A percentile compares a stretch with the other conserved stretches of the same genome.
Conservation (phyloP, 2,113 vertebrate genomes). For the Bagarius yarrelli region DNA sequence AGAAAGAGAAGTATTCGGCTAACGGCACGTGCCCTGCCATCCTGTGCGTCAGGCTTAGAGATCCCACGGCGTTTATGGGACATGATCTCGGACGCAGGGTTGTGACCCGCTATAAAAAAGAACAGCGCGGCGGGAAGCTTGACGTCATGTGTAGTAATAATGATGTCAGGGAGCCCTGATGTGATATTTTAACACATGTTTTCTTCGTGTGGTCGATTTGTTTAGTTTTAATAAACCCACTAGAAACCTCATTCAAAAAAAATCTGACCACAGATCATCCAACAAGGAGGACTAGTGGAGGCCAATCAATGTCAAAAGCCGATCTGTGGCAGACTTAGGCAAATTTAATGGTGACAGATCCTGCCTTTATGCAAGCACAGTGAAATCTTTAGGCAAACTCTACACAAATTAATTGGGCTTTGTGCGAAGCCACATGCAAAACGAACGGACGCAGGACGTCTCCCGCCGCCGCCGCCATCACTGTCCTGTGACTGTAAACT, state of each 20-base stretch:
- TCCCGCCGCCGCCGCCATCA: too few relatives aligned
- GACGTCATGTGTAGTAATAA: slow-evolving; percentile 6
- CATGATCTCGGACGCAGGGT: not conserved
- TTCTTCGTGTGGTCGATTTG: not conserved
- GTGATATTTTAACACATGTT: not conserved
- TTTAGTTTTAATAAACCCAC: slow-evolving; percentile 17
- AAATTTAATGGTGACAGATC: slow-evolving; percentile 47
- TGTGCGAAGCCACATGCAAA: slow-evolving; percentile 33
- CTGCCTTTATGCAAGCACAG: slow-evolving; percentile 34
- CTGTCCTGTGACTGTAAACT: slow-evolving; percentile 4
- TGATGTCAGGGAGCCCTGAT: too few relatives aligned
- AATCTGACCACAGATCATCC: slow-evolving; percentile 1
- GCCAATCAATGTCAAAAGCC: slow-evolving; percentile 28
- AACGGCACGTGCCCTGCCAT: not conserved
- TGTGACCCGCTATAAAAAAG: slow-evolving; percentile 16
- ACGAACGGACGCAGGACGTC: slow-evolving; percentile 2
- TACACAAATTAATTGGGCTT: slow-evolving; percentile 45
- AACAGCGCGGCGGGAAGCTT: slow-evolving; percentile 9
- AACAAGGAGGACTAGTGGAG: slow-evolving; percentile 19
- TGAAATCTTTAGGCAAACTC: slow-evolving; percentile 50
- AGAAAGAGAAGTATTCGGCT: not conserved
- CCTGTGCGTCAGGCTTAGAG: slow-evolving; percentile 20
- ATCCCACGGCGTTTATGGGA: slow-evolving; percentile 34
- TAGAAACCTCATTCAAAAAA: slow-evolving; percentile 10
- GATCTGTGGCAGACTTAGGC: slow-evolving; percentile 45